Evolutionary conservation across 2,797 vertebrate species (phyloP), one percentile per base, ranked within the genome.

Genomic region (Bradypus variegatus): DNA sequence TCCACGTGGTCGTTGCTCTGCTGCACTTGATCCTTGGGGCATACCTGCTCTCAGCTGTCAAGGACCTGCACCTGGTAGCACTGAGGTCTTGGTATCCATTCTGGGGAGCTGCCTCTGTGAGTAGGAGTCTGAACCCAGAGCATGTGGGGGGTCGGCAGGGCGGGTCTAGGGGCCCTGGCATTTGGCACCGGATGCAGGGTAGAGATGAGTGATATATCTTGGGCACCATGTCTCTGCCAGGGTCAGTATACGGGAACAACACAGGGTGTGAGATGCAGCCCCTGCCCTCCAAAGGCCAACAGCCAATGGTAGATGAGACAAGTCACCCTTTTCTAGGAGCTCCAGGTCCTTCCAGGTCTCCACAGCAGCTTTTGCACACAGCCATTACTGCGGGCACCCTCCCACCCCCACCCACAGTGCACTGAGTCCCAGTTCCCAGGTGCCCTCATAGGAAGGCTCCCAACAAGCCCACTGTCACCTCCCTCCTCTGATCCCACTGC

Each of bases 21-120:
- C 23, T 92, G 8, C 91, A 90, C 50, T 1, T 93, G 53, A 1
- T 18, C 83, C 6, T 94, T 0, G 95, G 95, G 23, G 3, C 7
- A 13, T 92, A 31, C 85, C 79, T 96, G 88, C 3, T 16, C 12
- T 9, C 29, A 4, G 21, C 1, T 2, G 65, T 55, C 33, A 27
- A 70, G 31, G 33, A 2, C 60, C 91, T 94, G 8, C 95, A 96
- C 88, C 83, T 95, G 92, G 92, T 96, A 70, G 36, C 87, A 23
- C 14, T 94, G 79, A 95, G 67, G 79, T 93, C 64, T 10, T 91
- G 95, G 93, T 95, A 94, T 29, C 95, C 94, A 0, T 64, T 95
- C 85, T 96, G 94, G 95, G 95, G 88, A 8, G 50, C 78, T 33
- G 55, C 88, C 27, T 92, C 91, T 36, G 95, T 96, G 76, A 95